Evolutionary conservation across 1,140 invertebrate species (phyloP), one percentile per base, ranked within the genome.

Genomic region (Brachionus rubens): DNA sequence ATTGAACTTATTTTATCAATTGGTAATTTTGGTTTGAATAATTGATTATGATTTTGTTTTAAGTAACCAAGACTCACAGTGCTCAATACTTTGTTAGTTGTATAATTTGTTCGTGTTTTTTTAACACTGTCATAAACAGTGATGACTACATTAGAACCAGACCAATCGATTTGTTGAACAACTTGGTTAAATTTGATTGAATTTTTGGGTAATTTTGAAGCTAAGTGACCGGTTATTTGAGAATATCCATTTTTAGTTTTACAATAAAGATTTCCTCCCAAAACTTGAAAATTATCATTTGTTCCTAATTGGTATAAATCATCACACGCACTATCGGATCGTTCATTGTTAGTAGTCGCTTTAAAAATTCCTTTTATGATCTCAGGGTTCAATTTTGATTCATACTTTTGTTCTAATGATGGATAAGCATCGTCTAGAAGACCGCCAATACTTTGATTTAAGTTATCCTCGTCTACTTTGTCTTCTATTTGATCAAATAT

Each of bases 131-230:
- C 33, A 33, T 12, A 48, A 5, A 33, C 46, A 40, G 26, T 72
- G 19, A 72, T 36, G 9, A 24, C 33, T 3, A 72, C 28, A 24
- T 48, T 10, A 21, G 48, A 26, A 33, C 10, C 30, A 1, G 68
- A 50, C 68, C 68, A 72, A n/a, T 72, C 50, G 12, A 72, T 72
- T 16, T 72, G 30, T 72, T 72, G 16, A 5, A 72, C 68, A 16
- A 33, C 2, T 4, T 48, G 46, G 41, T 70, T 70, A 14, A 70
- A 16, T 26, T 40, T 24, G n/a, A 72, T 6, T 10, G 46, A 48
- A 50, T 30, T 50, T 47, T 19, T 36, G 12, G 68, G 26, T 10
- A 72, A 24, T 33, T 41, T 72, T 40, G 68, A 50, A 12, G 33
- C 46, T 9, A 72, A 50, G 50, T 72, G 16, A 9, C 50, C 68